Evolutionary conservation across 2,113 vertebrate species (phyloP), one percentile per base, ranked within the genome.

Genomic region (Microcebus griseorufus): DNA sequence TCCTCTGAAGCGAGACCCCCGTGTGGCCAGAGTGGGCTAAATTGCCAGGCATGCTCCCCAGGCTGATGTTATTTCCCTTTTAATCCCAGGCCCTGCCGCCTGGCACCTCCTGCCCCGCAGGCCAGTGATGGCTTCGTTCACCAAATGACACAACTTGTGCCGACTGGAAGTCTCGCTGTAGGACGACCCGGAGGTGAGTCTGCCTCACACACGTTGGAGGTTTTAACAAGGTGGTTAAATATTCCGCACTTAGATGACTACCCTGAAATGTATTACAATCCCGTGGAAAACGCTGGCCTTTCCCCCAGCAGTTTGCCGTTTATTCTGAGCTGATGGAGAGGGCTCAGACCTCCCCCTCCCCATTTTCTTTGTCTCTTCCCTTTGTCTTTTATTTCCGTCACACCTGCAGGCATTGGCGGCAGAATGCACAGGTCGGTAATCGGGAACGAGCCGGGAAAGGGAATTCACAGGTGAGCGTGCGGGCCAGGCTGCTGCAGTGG

Each of bases 341-440:
- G n/a, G 62, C 27, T 2, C 10, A n/a, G 85, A 58, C 17, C 16
- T 3, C 3, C 22, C 69, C 75, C n/a, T 69, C 9, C 17, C 37
- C 23, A 20, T 6, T 86, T 53, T 51, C 20, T 53, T 20, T 67
- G 20, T n/a, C 37, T 48, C 25, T 34, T 79, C 53, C 82, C 25
- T 29, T 14, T 45, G 9, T 23, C 53, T 78, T 45, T 69, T 4
- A 14, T 62, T 34, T 32, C 70, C n/a, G 0, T 70, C 22, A 5
- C n/a, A 23, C 2, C 9, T 58, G 3, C 4, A 65, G 51, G 9
- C 25, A 25, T 87, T 1, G 8, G 9, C n/a, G 73, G 34, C 22
- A 14, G 4, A 17, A 16, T 18, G 0, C 29, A 29, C 34, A 18
- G 1, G 8, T 1, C 25, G 18, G 25, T 39, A 1, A 4, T 3